A percentile compares a stretch with the other conserved stretches of the same genome.
These are phyloP conservation scores for Alces alces DNA, from an alignment of 2,113 vertebrate genomes.

Conservation along the genomic window DNA sequence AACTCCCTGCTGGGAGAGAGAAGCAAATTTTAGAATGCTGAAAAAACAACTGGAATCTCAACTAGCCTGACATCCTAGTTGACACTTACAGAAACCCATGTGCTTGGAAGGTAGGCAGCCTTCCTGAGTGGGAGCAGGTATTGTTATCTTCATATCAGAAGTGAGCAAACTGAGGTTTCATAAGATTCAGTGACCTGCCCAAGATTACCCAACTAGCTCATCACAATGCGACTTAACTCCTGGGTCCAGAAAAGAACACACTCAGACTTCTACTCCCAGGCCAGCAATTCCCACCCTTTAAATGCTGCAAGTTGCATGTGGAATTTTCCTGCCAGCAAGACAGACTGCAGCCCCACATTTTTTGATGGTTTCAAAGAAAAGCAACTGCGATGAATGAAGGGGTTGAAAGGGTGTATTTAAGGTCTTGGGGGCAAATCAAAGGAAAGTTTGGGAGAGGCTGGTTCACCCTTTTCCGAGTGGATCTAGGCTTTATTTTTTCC, in stretches of 20 bases:
- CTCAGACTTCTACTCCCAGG: neutral
- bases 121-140: neutral
- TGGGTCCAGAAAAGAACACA: neutral
- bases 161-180: neutral
- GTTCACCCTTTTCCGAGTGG: neutral
- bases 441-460: conserved; percentile 8
- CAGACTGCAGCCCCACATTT: neutral
- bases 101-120: neutral
- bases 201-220: neutral
- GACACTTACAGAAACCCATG: neutral
- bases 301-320: neutral
- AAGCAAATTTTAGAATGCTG: neutral
- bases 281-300: neutral
- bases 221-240: neutral
- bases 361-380: conserved; percentile 58
- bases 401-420: conserved; percentile 46
- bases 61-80: neutral
- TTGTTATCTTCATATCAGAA: neutral
- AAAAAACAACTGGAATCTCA: neutral
- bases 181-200: neutral
- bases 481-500: neutral
- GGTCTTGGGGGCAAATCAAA: conserved; percentile 35
- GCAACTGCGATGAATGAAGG: conserved; percentile 24
- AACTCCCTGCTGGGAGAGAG: neutral
- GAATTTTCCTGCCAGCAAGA: conserved; percentile 49